Conservation (phyloP, 2,888 invertebrate genomes). For the Trichacis sp. region DNA sequence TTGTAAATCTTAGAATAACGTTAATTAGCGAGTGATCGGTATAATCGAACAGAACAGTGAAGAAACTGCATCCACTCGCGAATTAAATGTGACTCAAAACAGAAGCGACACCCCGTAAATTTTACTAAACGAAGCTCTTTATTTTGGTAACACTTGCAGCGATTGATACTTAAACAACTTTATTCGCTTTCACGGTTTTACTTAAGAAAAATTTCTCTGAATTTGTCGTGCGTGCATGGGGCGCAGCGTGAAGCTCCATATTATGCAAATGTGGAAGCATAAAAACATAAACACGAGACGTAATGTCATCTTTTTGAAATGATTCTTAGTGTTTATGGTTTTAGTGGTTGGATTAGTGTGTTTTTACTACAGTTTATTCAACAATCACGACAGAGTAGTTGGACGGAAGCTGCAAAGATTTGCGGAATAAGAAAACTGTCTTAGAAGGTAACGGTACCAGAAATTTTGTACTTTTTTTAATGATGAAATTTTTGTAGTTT, state of each 20-base stretch:
- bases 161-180: constrained; percentile 10
- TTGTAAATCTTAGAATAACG: neutral
- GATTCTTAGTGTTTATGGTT: neutral
- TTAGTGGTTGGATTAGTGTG: too few species aligned
- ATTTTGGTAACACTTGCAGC: neutral
- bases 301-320: constrained; percentile 30
- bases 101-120: neutral
- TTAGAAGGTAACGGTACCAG: too few species aligned
- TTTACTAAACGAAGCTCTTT: neutral
- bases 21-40: neutral
- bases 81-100: neutral
- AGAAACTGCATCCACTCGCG: neutral
- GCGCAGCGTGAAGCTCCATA: constrained; percentile 22
- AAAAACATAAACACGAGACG: constrained; percentile 15
- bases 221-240: neutral
- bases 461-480: too few species aligned
- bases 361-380: too few species aligned
- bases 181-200: neutral
- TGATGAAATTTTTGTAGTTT: too few species aligned
- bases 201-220: neutral
- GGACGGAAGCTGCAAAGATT: too few species aligned
- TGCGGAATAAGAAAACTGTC: too few species aligned
- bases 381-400: too few species aligned
- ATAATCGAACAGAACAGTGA: neutral
- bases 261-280: constrained; percentile 17